Conservation (phyloP, 2,113 vertebrate species). For the Myrmecobius fasciatus region DNA sequence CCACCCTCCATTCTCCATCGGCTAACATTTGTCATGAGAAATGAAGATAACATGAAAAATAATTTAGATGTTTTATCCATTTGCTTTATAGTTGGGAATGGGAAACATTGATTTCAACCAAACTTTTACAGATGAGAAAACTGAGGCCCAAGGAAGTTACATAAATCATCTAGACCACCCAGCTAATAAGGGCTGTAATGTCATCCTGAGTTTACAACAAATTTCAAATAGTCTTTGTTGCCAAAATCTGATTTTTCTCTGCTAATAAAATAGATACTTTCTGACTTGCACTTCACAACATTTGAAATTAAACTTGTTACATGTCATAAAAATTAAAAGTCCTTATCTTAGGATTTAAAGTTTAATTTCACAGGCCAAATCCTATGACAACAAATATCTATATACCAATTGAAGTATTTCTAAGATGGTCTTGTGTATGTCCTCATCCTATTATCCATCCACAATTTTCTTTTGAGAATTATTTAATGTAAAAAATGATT, state of each 20-base stretch:
- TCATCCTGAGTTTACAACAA: conserved; percentile 33
- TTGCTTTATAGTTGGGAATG: background rate
- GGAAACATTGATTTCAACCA: background rate
- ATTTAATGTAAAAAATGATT: conserved; percentile 28
- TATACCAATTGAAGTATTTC: conserved; percentile 46
- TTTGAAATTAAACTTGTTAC: conserved; percentile 46
- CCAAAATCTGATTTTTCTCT: conserved; percentile 18
- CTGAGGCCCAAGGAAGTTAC: background rate
- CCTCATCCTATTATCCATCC: background rate
- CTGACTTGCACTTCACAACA: conserved; percentile 54
- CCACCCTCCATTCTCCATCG: background rate
- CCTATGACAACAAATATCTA: conserved; percentile 42
- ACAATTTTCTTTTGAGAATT: conserved; percentile 35
- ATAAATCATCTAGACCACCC: background rate
- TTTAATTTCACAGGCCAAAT: conserved; percentile 28
- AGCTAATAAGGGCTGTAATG: background rate
- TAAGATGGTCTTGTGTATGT: background rate
- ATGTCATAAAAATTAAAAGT: conserved; percentile 62
- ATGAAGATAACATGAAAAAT: background rate
- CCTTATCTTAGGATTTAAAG: conserved; percentile 52
- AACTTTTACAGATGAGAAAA: background rate
- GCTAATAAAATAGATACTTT: conserved; percentile 27
- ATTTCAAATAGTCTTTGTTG: conserved; percentile 57
- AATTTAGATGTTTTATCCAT: background rate
- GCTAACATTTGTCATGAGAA: background rate